These are phyloP conservation scores for Nilaparvata lugens DNA, from an alignment of 1,140 invertebrate genomes.

Conservation along the genomic window DNA sequence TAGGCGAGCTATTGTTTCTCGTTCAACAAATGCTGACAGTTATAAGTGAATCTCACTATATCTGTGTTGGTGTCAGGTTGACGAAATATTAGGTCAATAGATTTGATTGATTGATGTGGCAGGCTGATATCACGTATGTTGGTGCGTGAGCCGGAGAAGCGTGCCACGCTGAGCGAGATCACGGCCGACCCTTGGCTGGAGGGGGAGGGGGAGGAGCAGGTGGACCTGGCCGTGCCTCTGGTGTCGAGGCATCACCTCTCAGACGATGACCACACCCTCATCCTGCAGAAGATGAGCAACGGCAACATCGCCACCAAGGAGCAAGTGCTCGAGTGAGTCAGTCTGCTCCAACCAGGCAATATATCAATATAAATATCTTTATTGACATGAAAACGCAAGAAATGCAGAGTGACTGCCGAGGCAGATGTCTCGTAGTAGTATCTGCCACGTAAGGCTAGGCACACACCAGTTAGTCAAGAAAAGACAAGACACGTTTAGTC, in stretches of 20 bases:
- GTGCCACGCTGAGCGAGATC: constrained; percentile 83
- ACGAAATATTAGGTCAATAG: constrained; percentile 7
- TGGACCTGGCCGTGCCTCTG: constrained; percentile 53
- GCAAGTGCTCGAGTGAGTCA: constrained; percentile 74
- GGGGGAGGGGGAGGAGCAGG: constrained; percentile 36
- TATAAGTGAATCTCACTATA: no score
- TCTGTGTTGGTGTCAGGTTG: no score
- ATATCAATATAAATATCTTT: no score
- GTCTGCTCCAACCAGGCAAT: no score
- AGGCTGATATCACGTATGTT: constrained; percentile 88
- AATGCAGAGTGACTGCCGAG: no score
- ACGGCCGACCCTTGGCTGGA: constrained; percentile 80
- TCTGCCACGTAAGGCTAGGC: no score
- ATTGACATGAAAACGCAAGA: no score
- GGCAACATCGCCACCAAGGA: constrained; percentile 90
- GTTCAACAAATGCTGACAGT: no score
- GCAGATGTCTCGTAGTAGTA: no score
- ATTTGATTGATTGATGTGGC: constrained; percentile 15
- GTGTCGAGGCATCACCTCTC: constrained; percentile 73
- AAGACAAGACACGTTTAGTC: no score
- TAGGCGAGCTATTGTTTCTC: no score
- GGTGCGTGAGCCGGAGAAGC: constrained; percentile 80
- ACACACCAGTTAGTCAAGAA: no score
- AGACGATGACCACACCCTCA: constrained; percentile 86
- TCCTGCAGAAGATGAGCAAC: constrained; percentile 94